Conservation (phyloP, 2,113 vertebrate species). For the Camarhynchus parvulus region DNA sequence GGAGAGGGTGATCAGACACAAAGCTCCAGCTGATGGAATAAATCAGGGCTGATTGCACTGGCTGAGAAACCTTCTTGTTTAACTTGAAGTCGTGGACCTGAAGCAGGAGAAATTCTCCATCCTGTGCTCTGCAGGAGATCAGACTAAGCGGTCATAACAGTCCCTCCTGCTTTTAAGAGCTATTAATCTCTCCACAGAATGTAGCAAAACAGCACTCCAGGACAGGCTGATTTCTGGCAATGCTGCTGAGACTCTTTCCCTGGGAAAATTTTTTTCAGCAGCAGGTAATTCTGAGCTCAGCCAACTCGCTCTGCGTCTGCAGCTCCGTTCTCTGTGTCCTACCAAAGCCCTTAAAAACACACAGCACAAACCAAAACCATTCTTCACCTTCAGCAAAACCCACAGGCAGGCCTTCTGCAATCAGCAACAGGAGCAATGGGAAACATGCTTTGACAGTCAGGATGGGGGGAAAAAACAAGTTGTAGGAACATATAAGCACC, state of each 20-base stretch:
- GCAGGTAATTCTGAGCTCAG: constrained; percentile 48
- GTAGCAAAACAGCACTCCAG: constrained; percentile 38
- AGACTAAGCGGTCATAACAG: constrained; percentile 51
- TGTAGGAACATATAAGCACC: neutral
- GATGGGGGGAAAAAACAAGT: neutral
- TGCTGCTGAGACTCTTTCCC: constrained; percentile 15
- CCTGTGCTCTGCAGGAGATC: constrained; percentile 61
- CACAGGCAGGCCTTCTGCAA: neutral
- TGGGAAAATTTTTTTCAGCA: constrained; percentile 41
- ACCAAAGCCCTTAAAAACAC: constrained; percentile 10
- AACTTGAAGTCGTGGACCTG: neutral
- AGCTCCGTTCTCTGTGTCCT: neutral
- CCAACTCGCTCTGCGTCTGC: neutral
- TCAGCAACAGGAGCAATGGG: neutral
- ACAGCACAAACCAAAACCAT: neutral
- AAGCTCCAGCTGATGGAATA: neutral
- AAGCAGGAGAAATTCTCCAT: constrained; percentile 58
- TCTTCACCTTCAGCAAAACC: neutral
- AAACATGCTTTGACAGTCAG: neutral
- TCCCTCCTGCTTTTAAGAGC: constrained; percentile 62
- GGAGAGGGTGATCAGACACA: neutral
- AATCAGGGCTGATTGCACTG: constrained; percentile 13
- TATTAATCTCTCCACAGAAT: constrained; percentile 46
- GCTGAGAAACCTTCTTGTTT: constrained; percentile 41
- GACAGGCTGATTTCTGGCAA: constrained; percentile 50